phyloP scores from a whole-genome alignment of 2,113 vertebrate genomes.

The Amblyornis subalaris region DNA sequence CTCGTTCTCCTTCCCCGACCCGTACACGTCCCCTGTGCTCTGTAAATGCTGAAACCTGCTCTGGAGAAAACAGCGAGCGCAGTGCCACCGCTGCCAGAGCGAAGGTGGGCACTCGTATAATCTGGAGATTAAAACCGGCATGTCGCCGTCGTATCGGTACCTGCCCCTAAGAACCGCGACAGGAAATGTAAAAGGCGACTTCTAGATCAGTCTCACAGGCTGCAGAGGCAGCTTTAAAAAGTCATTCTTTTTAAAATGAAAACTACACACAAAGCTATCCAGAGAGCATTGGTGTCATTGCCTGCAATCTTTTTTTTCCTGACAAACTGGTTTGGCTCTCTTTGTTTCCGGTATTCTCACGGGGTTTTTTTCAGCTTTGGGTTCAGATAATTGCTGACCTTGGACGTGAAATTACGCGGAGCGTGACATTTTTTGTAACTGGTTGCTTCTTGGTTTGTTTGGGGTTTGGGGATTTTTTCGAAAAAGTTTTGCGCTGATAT shows the following conservation, averaged over 20 bases:
- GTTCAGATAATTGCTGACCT: slow-evolving; percentile 7
- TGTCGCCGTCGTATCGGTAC: not conserved
- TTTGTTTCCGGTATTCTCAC: slow-evolving; percentile 12
- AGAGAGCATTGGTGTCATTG: not conserved
- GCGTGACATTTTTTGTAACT: not conserved
- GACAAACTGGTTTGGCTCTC: slow-evolving; percentile 18
- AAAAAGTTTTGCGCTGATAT: not conserved
- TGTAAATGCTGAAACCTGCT: not conserved
- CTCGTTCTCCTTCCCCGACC: not conserved
- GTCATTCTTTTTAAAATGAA: not conserved
- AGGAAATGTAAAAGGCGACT: not conserved
- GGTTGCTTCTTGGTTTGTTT: not conserved
- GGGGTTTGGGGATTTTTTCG: too few relatives aligned
- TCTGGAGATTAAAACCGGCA: not conserved
- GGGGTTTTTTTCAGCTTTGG: not conserved
- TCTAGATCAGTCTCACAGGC: not conserved
- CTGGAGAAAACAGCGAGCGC: not conserved
- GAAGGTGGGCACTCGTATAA: not conserved
- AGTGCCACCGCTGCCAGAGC: not conserved
- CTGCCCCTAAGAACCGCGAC: not conserved
- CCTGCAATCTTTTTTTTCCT: not conserved
- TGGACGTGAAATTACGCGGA: not conserved
- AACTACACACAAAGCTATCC: not conserved
- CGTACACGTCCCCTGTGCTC: not conserved
- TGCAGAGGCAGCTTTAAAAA: not conserved